phyloP scores from a whole-genome alignment of 1,140 invertebrate genomes.

The Drosophila auraria region DNA sequence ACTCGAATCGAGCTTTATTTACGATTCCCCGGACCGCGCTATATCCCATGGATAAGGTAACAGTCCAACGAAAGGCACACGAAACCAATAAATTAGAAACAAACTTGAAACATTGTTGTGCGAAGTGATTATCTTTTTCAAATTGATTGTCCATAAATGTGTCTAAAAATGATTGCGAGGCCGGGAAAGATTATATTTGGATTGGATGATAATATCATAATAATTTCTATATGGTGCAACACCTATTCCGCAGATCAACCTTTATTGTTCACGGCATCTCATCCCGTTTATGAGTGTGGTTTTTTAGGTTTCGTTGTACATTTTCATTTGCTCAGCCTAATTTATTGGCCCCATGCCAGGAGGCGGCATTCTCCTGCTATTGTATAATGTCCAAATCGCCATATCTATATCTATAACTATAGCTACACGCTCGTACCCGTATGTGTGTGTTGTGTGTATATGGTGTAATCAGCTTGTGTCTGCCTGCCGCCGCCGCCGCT shows the following conservation, averaged over 20 bases:
- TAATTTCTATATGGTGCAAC: slow-evolving; percentile 28
- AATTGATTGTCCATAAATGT: slow-evolving; percentile 36
- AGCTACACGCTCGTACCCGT: slow-evolving; percentile 10
- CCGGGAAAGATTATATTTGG: not conserved
- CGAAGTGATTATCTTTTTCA: slow-evolving; percentile 21
- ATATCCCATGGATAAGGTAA: slow-evolving; percentile 33
- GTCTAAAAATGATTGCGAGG: slow-evolving; percentile 1
- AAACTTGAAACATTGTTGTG: slow-evolving; percentile 24
- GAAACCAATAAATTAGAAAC: slow-evolving; percentile 71
- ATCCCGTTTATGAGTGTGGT: slow-evolving; percentile 32
- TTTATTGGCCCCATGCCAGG: slow-evolving; percentile 78
- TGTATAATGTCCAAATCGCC: slow-evolving; percentile 71
- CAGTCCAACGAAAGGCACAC: slow-evolving; percentile 46
- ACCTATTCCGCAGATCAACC: slow-evolving; percentile 40
- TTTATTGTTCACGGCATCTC: slow-evolving; percentile 29
- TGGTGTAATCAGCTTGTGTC: slow-evolving; percentile 43
- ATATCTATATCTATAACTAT: slow-evolving; percentile 42
- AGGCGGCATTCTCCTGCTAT: slow-evolving; percentile 61
- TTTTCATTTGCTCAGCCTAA: slow-evolving; percentile 66
- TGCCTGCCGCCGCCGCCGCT: slow-evolving; percentile 20
- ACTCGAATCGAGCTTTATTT: slow-evolving; percentile 59
- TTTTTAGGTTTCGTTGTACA: slow-evolving; percentile 49
- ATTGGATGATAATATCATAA: slow-evolving; percentile 23
- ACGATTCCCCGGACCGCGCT: slow-evolving; percentile 27
- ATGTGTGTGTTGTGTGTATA: slow-evolving; percentile 3